A percentile compares a stretch with the other conserved stretches of the same genome.
Evolutionary conservation across 2,888 invertebrate species (phyloP).

Genomic region (Rhimphoctona megacephalus): DNA sequence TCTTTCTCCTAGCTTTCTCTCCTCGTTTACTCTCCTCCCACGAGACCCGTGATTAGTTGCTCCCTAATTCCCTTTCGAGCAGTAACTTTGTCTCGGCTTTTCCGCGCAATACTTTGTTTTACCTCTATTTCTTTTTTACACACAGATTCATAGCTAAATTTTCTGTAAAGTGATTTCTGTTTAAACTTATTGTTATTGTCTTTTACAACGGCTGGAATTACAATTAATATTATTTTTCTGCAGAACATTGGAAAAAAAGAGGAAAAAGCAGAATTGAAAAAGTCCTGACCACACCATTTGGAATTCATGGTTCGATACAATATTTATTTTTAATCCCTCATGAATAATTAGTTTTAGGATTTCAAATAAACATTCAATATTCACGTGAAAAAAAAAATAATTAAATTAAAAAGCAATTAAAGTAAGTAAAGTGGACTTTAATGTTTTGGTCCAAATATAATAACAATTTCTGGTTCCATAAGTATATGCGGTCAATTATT

Average conservation of each 20-base stretch:
- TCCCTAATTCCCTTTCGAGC: conserved; percentile 71
- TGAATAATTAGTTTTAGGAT: neutral
- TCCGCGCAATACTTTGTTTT: conserved; percentile 52
- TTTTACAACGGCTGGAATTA: neutral
- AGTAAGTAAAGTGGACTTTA: too few relatives aligned
- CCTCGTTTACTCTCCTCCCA: conserved; percentile 42
- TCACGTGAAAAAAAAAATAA: neutral
- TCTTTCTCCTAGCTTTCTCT: conserved; percentile 43
- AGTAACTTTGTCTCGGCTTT: conserved; percentile 66
- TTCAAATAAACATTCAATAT: neutral
- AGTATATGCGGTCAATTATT: neutral
- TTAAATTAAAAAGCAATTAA: too few relatives aligned
- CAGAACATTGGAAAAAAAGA: neutral
- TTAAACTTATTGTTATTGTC: conserved; percentile 3
- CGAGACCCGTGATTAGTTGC: conserved; percentile 70
- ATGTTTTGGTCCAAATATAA: neutral
- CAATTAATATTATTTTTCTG: neutral
- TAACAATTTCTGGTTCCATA: neutral
- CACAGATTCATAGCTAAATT: conserved; percentile 3
- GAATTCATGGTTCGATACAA: too few relatives aligned
- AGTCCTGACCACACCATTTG: neutral
- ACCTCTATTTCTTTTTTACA: conserved; percentile 10
- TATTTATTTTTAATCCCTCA: too few relatives aligned
- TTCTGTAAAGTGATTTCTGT: conserved; percentile 6
- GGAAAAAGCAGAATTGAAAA: neutral